Conservation (phyloP, 2,888 invertebrate genomes). For the Vandiemenella viatica region DNA sequence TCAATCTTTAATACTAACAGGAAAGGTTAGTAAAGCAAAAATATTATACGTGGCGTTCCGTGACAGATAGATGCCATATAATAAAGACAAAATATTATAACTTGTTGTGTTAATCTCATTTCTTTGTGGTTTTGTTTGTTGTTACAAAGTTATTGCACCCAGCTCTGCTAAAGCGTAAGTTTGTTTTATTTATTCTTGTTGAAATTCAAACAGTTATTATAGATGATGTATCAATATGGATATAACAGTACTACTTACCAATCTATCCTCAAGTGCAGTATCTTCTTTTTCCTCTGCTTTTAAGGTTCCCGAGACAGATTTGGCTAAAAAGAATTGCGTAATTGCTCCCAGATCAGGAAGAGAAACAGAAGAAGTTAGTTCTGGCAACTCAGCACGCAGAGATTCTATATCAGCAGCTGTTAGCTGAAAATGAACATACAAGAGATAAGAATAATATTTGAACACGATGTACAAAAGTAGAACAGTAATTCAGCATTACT, state of each 20-base stretch:
- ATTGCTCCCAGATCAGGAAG: conserved; percentile 52
- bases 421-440: conserved; percentile 23
- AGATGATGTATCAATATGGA: conserved; percentile 1
- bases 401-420: conserved; percentile 41
- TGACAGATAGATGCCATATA: too few relatives aligned
- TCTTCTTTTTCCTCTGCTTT: conserved; percentile 17
- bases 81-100: too few relatives aligned
- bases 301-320: conserved; percentile 24
- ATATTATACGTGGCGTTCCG: too few relatives aligned
- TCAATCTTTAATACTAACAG: too few relatives aligned
- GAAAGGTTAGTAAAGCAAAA: too few relatives aligned
- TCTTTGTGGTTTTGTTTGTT: too few relatives aligned
- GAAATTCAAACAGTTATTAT: too few relatives aligned
- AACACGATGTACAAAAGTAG: neutral
- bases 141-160: too few relatives aligned
- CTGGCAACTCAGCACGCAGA: conserved; percentile 48
- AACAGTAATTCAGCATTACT: neutral
- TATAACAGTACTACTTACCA: conserved; percentile 23
- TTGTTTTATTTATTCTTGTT: too few relatives aligned
- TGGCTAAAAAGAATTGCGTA: conserved; percentile 55
- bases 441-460: neutral
- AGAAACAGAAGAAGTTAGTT: conserved; percentile 46
- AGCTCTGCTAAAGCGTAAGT: too few relatives aligned
- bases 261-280: conserved; percentile 17
- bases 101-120: too few relatives aligned